These are phyloP conservation scores for Pimpla rufipes DNA, from an alignment of 2,888 invertebrate genomes.

Conservation along the genomic window DNA sequence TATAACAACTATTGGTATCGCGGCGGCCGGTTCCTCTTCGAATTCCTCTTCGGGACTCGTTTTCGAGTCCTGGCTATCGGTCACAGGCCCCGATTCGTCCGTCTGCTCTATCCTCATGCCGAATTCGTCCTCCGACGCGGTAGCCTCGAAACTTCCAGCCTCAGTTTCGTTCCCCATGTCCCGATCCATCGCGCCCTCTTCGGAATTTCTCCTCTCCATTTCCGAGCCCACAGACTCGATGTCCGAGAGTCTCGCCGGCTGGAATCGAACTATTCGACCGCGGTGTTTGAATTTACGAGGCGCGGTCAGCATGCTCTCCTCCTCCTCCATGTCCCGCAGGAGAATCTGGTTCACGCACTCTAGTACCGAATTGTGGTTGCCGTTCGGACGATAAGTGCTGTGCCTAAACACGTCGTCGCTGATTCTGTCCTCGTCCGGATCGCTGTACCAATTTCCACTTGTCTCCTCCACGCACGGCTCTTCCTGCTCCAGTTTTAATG, in stretches of 20 bases:
- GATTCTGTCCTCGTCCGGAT: slow-evolving; percentile 91
- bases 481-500: slow-evolving; percentile 76
- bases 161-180: slow-evolving; percentile 63
- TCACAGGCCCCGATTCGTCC: slow-evolving; percentile 38
- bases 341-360: slow-evolving; percentile 95
- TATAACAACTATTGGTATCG: slow-evolving; percentile 82
- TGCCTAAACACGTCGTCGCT: slow-evolving; percentile 86
- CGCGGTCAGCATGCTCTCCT: slow-evolving; percentile 82
- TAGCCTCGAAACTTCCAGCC: slow-evolving; percentile 74
- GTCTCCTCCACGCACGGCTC: slow-evolving; percentile 85
- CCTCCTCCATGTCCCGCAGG: slow-evolving; percentile 90
- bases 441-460: slow-evolving; percentile 93
- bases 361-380: slow-evolving; percentile 93
- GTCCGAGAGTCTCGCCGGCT: slow-evolving; percentile 82
- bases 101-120: slow-evolving; percentile 77
- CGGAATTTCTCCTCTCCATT: slow-evolving; percentile 83
- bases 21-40: slow-evolving; percentile 73
- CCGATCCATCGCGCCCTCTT: slow-evolving; percentile 75
- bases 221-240: slow-evolving; percentile 84
- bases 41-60: slow-evolving; percentile 72
- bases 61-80: slow-evolving; percentile 60
- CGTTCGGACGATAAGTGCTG: slow-evolving; percentile 85
- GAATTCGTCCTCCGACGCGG: slow-evolving; percentile 81
- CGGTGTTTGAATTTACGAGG: slow-evolving; percentile 83
- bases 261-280: slow-evolving; percentile 83